Percentiles rank a stretch among this genome's conserved stretches.
Conservation (phyloP, 2,888 invertebrate species). For the Amblyjoppa proteus region DNA sequence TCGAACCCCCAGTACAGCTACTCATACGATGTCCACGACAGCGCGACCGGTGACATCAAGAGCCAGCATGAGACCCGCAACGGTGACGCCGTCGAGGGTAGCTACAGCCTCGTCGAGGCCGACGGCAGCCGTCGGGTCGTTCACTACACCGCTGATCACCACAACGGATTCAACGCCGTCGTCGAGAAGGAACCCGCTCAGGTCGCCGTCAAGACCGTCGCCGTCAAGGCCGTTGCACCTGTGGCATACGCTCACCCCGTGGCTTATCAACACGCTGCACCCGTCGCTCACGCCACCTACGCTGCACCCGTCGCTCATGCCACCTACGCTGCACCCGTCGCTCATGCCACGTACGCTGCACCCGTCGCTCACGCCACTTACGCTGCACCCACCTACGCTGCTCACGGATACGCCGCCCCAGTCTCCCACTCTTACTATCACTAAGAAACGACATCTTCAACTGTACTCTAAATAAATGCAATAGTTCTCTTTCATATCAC, state of each 20-base stretch:
- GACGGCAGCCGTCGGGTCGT: slow-evolving; percentile 70
- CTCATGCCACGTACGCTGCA: slow-evolving; percentile 49
- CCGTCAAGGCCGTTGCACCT: slow-evolving; percentile 61
- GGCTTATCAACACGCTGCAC: no score
- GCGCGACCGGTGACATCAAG: slow-evolving; percentile 67
- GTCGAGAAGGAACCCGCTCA: slow-evolving; percentile 68
- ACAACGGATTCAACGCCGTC: slow-evolving; percentile 70
- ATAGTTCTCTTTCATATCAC: neutral
- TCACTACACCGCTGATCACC: slow-evolving; percentile 68
- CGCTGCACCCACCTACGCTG: slow-evolving; percentile 49
- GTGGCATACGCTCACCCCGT: slow-evolving; percentile 33
- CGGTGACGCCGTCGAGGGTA: slow-evolving; percentile 70
- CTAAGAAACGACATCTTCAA: slow-evolving; percentile 25
- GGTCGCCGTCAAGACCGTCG: slow-evolving; percentile 47
- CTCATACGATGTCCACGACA: slow-evolving; percentile 70
- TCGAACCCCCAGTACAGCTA: slow-evolving; percentile 71
- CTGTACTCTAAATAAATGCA: neutral
- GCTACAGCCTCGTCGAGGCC: slow-evolving; percentile 69
- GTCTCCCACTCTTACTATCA: slow-evolving; percentile 20
- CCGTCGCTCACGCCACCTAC: no score
- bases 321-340: slow-evolving; percentile 55
- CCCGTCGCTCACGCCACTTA: slow-evolving; percentile 61
- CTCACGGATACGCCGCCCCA: slow-evolving; percentile 40
- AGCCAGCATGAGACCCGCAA: slow-evolving; percentile 68
- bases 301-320: slow-evolving; percentile 49